These are phyloP conservation scores for Bombus polaris DNA, from an alignment of 1,140 invertebrate genomes.

Conservation along the genomic window DNA sequence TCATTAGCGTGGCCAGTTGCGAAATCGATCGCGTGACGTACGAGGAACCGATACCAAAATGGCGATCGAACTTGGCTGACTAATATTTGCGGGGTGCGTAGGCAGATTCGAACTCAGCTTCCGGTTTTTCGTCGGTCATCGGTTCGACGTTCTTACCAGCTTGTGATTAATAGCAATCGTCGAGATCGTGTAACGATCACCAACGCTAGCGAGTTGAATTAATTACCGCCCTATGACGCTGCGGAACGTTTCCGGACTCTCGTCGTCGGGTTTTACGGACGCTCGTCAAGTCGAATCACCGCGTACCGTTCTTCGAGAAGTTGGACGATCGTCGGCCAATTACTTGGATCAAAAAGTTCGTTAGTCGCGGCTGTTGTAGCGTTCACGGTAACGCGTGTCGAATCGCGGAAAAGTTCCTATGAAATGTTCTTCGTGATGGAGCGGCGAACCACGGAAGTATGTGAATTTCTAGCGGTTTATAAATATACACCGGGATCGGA, in stretches of 20 bases:
- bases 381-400: neutral
- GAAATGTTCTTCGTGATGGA: neutral
- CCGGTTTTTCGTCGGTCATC: neutral
- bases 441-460: neutral
- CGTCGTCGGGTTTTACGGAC: neutral
- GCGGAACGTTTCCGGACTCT: neutral
- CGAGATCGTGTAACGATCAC: neutral
- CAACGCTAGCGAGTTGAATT: neutral
- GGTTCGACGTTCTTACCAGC: neutral
- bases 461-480: neutral
- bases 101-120: neutral
- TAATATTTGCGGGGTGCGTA: neutral
- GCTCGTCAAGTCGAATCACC: neutral
- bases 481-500: neutral
- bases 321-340: neutral
- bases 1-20: neutral
- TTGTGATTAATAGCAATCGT: slow-evolving; percentile 18
- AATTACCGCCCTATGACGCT: slow-evolving; percentile 31
- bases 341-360: slow-evolving; percentile 10
- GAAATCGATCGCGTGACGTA: neutral
- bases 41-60: neutral
- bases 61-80: neutral
- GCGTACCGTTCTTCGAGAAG: neutral
- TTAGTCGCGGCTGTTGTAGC: neutral
- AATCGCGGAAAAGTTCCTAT: neutral